These are phyloP conservation scores for Sphinx pinastri DNA, from an alignment of 2,888 invertebrate species.

Conservation along the genomic window DNA sequence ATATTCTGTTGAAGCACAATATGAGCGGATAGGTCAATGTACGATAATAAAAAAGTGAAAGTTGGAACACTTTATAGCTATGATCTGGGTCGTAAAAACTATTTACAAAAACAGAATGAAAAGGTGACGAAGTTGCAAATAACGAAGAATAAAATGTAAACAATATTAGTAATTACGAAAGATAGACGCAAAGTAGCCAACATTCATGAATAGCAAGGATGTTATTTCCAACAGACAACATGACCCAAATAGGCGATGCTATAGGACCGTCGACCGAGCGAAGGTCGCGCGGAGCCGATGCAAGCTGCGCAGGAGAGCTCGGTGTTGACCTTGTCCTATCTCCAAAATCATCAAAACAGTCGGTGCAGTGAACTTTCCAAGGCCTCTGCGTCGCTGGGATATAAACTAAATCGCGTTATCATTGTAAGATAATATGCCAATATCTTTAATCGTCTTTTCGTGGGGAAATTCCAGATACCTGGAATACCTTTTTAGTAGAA, in stretches of 20 bases:
- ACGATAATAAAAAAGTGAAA: neutral
- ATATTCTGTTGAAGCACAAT: neutral
- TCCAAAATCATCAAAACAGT: neutral
- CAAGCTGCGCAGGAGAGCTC: neutral
- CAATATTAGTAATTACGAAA: too few relatives aligned
- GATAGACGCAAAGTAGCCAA: too few relatives aligned
- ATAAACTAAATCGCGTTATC: neutral
- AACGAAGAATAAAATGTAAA: too few relatives aligned
- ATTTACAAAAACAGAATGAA: neutral
- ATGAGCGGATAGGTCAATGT: neutral
- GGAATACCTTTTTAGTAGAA: too few relatives aligned
- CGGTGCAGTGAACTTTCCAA: neutral
- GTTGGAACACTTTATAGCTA: neutral
- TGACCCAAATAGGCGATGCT: neutral
- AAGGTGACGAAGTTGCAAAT: neutral
- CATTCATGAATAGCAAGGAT: too few relatives aligned
- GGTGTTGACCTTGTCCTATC: neutral
- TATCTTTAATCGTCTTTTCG: too few relatives aligned
- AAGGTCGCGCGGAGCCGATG: neutral
- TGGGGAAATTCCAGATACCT: too few relatives aligned
- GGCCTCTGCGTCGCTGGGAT: neutral
- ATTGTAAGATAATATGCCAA: neutral
- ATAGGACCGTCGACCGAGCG: neutral
- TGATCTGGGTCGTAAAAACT: neutral
- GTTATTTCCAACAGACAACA: neutral